Evolutionary conservation across 1,140 invertebrate genomes (phyloP).

Genomic region (Heliothis subflexa): DNA sequence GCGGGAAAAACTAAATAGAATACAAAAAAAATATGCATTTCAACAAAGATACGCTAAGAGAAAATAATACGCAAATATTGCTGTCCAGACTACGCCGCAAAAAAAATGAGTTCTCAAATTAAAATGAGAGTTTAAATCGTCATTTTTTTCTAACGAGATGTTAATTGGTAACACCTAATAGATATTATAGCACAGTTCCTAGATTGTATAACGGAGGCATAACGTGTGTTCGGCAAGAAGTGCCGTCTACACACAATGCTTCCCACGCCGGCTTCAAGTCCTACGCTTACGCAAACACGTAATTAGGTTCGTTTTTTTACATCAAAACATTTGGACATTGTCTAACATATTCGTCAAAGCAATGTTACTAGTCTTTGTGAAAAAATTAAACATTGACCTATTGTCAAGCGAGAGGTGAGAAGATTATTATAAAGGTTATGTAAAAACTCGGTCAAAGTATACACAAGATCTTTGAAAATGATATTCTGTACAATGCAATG

Average conservation of each 20-base stretch:
- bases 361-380: constrained; percentile 48
- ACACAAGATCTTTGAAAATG: constrained; percentile 42
- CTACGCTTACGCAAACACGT: constrained; percentile 50
- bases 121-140: background rate
- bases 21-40: constrained; percentile 5
- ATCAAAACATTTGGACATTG: constrained; percentile 52
- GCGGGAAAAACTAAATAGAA: constrained; percentile 12
- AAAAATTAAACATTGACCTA: constrained; percentile 51
- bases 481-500: constrained; percentile 41
- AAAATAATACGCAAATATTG: constrained; percentile 11
- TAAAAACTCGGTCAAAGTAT: constrained; percentile 48
- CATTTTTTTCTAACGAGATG: constrained; percentile 22
- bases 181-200: constrained; percentile 49
- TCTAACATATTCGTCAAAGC: constrained; percentile 50
- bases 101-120: background rate
- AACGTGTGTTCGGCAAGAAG: constrained; percentile 41
- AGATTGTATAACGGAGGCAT: constrained; percentile 46
- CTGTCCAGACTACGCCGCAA: background rate
- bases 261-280: constrained; percentile 39
- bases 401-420: constrained; percentile 45
- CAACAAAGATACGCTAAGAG: background rate
- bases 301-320: constrained; percentile 51
- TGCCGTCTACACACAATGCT: constrained; percentile 39
- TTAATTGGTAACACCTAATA: constrained; percentile 43
- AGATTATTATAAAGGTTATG: constrained; percentile 48